Base-by-base conservation (phyloP, 2,113 vertebrate genomes). In the Lasiurus cinereus region DNA sequence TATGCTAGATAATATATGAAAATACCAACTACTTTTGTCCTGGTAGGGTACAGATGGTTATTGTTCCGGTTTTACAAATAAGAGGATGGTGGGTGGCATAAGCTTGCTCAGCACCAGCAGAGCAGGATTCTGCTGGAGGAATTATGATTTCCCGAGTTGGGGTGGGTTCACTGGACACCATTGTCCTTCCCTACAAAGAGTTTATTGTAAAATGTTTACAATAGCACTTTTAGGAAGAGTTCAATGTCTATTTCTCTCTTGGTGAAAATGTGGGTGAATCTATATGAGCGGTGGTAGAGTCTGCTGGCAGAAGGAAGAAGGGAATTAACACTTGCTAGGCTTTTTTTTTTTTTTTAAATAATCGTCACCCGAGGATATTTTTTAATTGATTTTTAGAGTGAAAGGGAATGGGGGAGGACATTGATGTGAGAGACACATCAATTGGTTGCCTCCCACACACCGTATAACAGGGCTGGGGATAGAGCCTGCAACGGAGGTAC, bases 161-260 rank as follows among this genome's bases (percentile, higher is more conserved):
- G 52, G 29, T 92, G 48, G 22, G 86, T 67, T 95, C 92, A 91
- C 92, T 91, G 78, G 83, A 93, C 12, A 54, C 77, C 67, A 83
- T 77, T 94, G 89, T 95, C 73, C 43, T 94, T 36, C 50, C 77
- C 31, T 56, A 94, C 89, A 96, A 96, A 90, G 83, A 22, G 12
- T 93, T 84, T 36, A 83, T 78, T 97, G 92, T 95, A 83, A 77
- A 84, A 88, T 36, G 29, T 82, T 94, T 88, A 95, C 86, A 93
- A 94, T 88, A 82, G 95, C 89, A 93, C 92, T 95, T 94, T 96
- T 62, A 95, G 95, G 83, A 94, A 83, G 94, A 76, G 39, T 76
- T 95, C 73, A 76, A 5, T 43, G 48, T 96, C 76, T 94, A 7
- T 86, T 87, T 95, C 80, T 90, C 8, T 90, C 82, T 50, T 36